Conservation (phyloP, 2,888 invertebrate genomes). For the Himalopsyche anomala region DNA sequence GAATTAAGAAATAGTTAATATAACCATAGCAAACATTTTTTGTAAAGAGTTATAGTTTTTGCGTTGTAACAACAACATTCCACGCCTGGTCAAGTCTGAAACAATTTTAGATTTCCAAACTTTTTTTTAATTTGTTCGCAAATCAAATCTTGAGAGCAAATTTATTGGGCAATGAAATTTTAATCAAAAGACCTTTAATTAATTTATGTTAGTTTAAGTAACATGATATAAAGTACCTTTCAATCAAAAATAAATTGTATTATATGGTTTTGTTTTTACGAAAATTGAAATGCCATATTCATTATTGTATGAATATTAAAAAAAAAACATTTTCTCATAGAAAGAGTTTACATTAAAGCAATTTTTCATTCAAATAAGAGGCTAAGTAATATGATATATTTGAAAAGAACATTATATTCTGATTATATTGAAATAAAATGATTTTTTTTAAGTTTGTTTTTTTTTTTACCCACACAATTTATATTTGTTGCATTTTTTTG, state of each 20-base stretch:
- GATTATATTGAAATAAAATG: constrained; percentile 36
- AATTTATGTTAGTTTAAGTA: constrained; percentile 7
- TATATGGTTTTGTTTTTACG: constrained; percentile 7
- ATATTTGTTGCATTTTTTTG: constrained; percentile 49
- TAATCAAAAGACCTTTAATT: background rate
- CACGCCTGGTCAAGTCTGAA: no score
- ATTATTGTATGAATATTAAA: constrained; percentile 17
- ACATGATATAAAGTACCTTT: background rate
- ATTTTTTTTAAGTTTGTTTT: constrained; percentile 58
- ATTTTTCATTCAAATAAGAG: constrained; percentile 18
- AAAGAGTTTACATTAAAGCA: constrained; percentile 13
- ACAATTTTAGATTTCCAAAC: no score
- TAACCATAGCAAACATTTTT: no score
- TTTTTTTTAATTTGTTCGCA: no score
- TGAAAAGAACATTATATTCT: background rate
- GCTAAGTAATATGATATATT: constrained; percentile 18
- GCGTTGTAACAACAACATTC: no score
- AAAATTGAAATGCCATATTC: constrained; percentile 15
- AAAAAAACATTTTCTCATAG: background rate
- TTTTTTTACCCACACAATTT: constrained; percentile 63
- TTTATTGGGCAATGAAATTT: background rate
- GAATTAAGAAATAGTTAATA: background rate
- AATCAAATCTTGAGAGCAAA: no score
- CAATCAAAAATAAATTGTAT: background rate
- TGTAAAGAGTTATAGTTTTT: no score